Percentiles rank a stretch among this genome's conserved stretches.
Evolutionary conservation across 1,140 invertebrate genomes (phyloP).

Genomic region (Bombus breviceps): DNA sequence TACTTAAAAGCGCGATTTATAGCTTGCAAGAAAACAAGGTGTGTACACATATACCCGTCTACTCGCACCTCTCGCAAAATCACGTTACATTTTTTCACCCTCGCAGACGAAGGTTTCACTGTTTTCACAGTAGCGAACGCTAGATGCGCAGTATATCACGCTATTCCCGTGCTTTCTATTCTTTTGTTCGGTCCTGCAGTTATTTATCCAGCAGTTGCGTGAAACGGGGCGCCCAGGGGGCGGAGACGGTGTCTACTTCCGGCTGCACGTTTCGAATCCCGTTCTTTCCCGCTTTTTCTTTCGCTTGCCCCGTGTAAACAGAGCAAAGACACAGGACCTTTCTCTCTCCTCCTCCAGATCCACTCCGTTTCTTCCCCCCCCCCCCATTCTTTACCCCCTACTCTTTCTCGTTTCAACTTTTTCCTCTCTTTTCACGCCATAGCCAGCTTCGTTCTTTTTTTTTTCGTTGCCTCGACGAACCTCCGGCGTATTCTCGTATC

Average conservation of each 20-base stretch:
- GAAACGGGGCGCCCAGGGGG: neutral
- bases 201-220: conserved; percentile 49
- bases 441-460: conserved; percentile 44
- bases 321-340: conserved; percentile 14
- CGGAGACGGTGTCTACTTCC: conserved; percentile 36
- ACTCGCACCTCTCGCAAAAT: neutral
- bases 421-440: conserved; percentile 52
- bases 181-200: conserved; percentile 35
- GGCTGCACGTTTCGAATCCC: conserved; percentile 50
- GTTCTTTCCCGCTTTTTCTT: conserved; percentile 36
- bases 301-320: conserved; percentile 52
- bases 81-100: neutral
- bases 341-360: neutral
- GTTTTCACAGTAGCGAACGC: conserved; percentile 1
- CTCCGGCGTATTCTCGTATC: conserved; percentile 69
- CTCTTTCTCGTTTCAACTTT: conserved; percentile 16
- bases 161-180: conserved; percentile 1
- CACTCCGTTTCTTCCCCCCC: neutral
- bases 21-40: neutral
- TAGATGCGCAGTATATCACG: conserved; percentile 23
- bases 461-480: conserved; percentile 54
- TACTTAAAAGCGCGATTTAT: neutral
- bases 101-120: neutral
- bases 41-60: neutral
- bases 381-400: no score